A percentile compares a stretch with the other conserved stretches of the same genome.
phyloP scores from a whole-genome alignment of 2,888 invertebrate genomes.

The Eulithis prunata region DNA sequence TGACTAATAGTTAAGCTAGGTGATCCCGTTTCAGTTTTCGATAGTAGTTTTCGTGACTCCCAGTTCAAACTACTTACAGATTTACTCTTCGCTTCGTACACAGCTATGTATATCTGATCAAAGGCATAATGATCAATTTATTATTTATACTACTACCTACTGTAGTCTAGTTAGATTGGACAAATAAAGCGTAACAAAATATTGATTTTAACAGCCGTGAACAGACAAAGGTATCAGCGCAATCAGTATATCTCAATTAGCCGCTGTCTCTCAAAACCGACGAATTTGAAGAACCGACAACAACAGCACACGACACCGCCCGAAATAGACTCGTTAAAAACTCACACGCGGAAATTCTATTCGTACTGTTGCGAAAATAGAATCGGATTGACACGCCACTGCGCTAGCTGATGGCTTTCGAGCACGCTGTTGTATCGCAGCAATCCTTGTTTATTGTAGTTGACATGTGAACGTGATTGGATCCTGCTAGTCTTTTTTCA shows the following conservation, averaged over 20 bases:
- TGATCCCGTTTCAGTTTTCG: not conserved
- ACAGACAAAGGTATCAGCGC: conserved; percentile 27
- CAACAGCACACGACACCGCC: conserved; percentile 48
- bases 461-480: conserved; percentile 7
- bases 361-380: conserved; percentile 58
- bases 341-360: conserved; percentile 67
- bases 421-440: conserved; percentile 9
- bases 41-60: not conserved
- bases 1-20: not conserved
- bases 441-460: conserved; percentile 4
- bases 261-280: conserved; percentile 22
- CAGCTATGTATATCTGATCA: not conserved
- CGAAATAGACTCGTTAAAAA: conserved; percentile 61
- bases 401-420: conserved; percentile 20
- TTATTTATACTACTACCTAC: too few relatives aligned
- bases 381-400: conserved; percentile 41
- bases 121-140: not conserved
- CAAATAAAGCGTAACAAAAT: not conserved
- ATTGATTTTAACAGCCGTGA: not conserved
- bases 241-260: conserved; percentile 29
- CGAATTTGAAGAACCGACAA: conserved; percentile 26
- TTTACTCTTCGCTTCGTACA: too few relatives aligned
- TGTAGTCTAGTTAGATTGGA: too few relatives aligned
- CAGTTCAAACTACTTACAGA: too few relatives aligned
- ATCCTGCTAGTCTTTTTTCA: not conserved